phyloP scores from a whole-genome alignment of 2,888 invertebrate genomes.

The Neoitamus cyanurus region DNA sequence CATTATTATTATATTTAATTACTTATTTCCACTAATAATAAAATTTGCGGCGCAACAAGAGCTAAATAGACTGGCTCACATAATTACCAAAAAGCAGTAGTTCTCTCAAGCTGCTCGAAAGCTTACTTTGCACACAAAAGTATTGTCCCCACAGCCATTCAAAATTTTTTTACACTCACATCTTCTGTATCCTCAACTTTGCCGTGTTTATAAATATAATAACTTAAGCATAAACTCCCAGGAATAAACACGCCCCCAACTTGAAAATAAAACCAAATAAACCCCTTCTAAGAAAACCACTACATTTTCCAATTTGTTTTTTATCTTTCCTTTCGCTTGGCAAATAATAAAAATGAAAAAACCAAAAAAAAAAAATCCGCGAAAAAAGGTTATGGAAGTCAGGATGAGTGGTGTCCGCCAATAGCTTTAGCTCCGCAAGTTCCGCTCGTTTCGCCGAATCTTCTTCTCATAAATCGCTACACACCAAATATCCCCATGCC shows the following conservation, averaged over 20 bases:
- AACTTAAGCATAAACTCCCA: background rate
- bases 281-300: background rate
- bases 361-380: conserved; percentile 4
- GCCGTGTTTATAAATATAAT: background rate
- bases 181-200: background rate
- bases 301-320: conserved; percentile 42
- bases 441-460: conserved; percentile 64
- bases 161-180: background rate
- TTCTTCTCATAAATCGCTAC: conserved; percentile 64
- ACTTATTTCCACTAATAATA: too few relatives aligned
- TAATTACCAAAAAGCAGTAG: background rate
- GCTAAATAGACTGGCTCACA: background rate
- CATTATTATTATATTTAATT: too few relatives aligned
- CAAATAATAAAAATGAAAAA: background rate
- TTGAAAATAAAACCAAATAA: background rate
- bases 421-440: conserved; percentile 59
- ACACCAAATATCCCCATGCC: conserved; percentile 77
- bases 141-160: background rate
- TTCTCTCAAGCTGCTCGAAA: background rate
- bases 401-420: conserved; percentile 64
- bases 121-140: background rate
- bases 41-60: background rate
- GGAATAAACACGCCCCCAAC: background rate
- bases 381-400: conserved; percentile 58
- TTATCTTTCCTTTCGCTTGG: conserved; percentile 3